Percentiles rank a stretch among this genome's conserved stretches.
These are phyloP conservation scores for Drosophila willistoni DNA, from an alignment of 1,140 invertebrate species.

Conservation along the genomic window DNA sequence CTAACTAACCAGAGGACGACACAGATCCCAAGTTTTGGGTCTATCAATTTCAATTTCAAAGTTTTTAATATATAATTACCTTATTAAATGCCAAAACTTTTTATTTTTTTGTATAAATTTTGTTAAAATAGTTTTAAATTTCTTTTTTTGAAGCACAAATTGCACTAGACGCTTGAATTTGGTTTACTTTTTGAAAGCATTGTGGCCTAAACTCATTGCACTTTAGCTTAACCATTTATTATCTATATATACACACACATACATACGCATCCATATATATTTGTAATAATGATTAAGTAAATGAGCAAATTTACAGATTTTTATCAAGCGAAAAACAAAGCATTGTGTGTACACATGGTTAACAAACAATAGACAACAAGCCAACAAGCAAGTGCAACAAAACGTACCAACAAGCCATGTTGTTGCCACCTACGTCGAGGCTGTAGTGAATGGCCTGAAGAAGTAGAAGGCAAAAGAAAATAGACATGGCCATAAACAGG, in stretches of 20 bases:
- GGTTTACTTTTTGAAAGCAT: too few species aligned
- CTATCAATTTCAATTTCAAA: too few species aligned
- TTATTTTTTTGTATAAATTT: too few species aligned
- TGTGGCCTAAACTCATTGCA: too few species aligned
- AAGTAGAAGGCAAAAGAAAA: conserved; percentile 31
- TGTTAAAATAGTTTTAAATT: too few species aligned
- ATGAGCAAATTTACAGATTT: conserved; percentile 74
- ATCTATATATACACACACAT: conserved; percentile 47
- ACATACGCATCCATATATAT: background rate
- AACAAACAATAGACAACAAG: conserved; percentile 58
- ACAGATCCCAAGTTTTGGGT: too few species aligned
- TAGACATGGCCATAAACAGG: conserved; percentile 8
- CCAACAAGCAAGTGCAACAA: conserved; percentile 67
- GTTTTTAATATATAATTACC: too few species aligned
- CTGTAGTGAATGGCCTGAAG: conserved; percentile 1
- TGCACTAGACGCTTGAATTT: too few species aligned
- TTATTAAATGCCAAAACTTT: too few species aligned
- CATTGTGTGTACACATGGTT: conserved; percentile 51
- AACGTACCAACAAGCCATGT: conserved; percentile 7
- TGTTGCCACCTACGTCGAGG: conserved; percentile 55
- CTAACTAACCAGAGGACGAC: too few species aligned
- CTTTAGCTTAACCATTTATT: background rate
- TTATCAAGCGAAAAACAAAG: conserved; percentile 50
- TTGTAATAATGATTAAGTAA: conserved; percentile 19
- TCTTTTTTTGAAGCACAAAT: too few species aligned